These are phyloP conservation scores for Xenopus borealis DNA, from an alignment of 2,113 vertebrate genomes.

Conservation along the genomic window DNA sequence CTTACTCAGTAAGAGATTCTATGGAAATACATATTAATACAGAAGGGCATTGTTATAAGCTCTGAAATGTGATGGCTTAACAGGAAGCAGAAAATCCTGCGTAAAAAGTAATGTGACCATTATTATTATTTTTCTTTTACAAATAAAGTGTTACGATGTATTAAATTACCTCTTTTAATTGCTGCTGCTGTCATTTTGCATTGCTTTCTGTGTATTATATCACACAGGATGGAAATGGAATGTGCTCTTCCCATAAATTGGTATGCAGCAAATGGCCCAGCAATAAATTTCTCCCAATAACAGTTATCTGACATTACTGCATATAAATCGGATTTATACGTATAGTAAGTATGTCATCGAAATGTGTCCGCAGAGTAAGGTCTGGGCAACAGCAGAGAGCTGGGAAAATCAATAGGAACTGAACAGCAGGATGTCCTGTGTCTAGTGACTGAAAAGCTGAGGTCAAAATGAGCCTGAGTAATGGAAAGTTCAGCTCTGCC, in stretches of 20 bases:
- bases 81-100: not conserved
- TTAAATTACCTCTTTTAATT: not conserved
- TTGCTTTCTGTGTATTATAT: constrained; percentile 1
- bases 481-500: too few relatives aligned
- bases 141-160: not conserved
- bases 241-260: constrained; percentile 1
- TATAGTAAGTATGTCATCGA: constrained; percentile 7
- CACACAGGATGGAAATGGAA: not conserved
- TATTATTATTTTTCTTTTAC: not conserved
- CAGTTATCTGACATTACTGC: constrained; percentile 5
- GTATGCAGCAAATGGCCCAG: constrained; percentile 1
- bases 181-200: not conserved
- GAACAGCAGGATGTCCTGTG: not conserved
- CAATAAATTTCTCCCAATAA: constrained; percentile 6
- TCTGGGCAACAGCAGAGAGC: not conserved
- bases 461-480: not conserved
- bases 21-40: too few relatives aligned
- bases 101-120: not conserved
- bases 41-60: too few relatives aligned
- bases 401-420: not conserved
- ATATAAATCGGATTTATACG: constrained; percentile 8
- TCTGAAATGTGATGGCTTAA: not conserved
- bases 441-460: constrained; percentile 2
- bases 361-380: constrained; percentile 3
- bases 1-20: too few relatives aligned